Evolutionary conservation across 2,888 invertebrate genomes (phyloP), one percentile per base, ranked within the genome.

Genomic region (Eupithecia tripunctaria): DNA sequence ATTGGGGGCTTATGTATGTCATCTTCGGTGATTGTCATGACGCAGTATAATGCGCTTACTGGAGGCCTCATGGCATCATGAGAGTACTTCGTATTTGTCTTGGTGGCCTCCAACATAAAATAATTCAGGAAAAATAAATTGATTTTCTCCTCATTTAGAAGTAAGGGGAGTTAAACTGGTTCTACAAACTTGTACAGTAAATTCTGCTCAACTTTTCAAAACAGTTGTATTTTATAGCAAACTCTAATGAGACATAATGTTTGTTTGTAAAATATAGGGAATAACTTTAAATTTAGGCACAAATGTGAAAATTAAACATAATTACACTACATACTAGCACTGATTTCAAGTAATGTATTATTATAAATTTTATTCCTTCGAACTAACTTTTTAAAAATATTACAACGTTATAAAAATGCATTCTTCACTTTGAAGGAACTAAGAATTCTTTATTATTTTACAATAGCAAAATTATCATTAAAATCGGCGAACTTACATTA

Each of bases 191-290:
- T 68, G 59, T 68, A 43, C 71, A 66, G 70, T 76, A 77, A 77
- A 77, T 79, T 77, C 56, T 63, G 62, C 60, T 41, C 72, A 69
- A 75, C 68, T 73, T 74, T 72, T 73, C 32, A 25, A 56, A 71
- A 76, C 71, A 70, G 72, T 67, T 14, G 73, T 77, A 77, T 68
- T 71, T 79, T 76, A 77, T 71, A 74, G 65, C 72, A 75, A 73
- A 67, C 73, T 67, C 76, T 77, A 76, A 71, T 76, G 77, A 76
- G 75, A 70, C 71, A 77, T 79, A 72, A 69, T 71, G 73, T 69
- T 75, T 75, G 73, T 77, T 77, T 32, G 64, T 56, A 68, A 63
- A 76, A 72, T 73, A 73, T 76, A 68, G 32, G 60, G 68, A 72
- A 74, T 75, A 76, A 60, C 51, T 60, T 29, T 29, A 60, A 27